These are phyloP conservation scores for Liparis tanakae DNA, from an alignment of 2,797 vertebrate genomes.

Conservation along the genomic window DNA sequence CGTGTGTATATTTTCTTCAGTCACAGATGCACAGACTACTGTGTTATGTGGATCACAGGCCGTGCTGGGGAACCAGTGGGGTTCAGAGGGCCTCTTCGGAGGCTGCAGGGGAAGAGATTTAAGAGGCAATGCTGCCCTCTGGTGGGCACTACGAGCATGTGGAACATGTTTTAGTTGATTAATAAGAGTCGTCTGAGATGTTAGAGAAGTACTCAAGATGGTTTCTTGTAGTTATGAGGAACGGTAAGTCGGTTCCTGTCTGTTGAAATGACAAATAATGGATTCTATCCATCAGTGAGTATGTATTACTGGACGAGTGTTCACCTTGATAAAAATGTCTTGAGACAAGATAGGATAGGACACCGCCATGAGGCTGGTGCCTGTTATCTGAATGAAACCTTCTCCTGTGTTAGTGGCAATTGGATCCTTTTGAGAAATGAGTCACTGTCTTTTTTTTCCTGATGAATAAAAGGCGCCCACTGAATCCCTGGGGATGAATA, in stretches of 20 bases:
- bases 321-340: too few relatives aligned
- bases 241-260: too few relatives aligned
- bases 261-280: background rate
- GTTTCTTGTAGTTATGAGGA: background rate
- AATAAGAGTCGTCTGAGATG: background rate
- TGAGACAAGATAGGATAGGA: too few relatives aligned
- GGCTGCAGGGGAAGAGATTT: background rate
- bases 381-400: too few relatives aligned
- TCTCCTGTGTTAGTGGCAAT: too few relatives aligned
- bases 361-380: too few relatives aligned
- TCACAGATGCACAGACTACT: conserved; percentile 28
- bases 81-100: background rate
- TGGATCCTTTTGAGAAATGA: too few relatives aligned
- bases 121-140: conserved; percentile 46
- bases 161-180: background rate
- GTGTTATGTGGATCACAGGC: conserved; percentile 27
- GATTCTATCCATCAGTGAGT: too few relatives aligned
- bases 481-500: too few relatives aligned
- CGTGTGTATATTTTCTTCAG: conserved; percentile 19
- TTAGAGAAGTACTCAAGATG: background rate
- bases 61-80: conserved; percentile 21
- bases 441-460: too few relatives aligned
- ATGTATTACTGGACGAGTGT: too few relatives aligned
- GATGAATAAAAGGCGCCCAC: too few relatives aligned
- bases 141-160: conserved; percentile 34